phyloP scores from a whole-genome alignment of 2,888 invertebrate genomes.

The Copidosoma aretas region DNA sequence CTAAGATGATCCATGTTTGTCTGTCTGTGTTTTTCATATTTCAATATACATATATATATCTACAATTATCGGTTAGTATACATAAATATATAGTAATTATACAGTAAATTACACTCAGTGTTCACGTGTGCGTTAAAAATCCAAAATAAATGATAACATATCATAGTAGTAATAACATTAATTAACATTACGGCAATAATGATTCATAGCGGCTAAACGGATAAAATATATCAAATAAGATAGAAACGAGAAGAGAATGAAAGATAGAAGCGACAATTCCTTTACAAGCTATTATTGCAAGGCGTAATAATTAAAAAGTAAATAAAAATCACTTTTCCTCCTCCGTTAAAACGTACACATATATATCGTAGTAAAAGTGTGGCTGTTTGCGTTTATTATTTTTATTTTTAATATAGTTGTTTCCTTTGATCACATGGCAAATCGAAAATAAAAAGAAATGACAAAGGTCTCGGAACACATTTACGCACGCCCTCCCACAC shows the following conservation, averaged over 20 bases:
- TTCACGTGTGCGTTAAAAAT: slow-evolving; percentile 23
- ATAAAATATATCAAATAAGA: slow-evolving; percentile 18
- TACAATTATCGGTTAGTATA: slow-evolving; percentile 33
- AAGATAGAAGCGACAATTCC: slow-evolving; percentile 23
- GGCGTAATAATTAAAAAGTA: background rate
- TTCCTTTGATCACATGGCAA: too few species aligned
- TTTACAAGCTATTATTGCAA: background rate
- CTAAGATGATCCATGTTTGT: slow-evolving; percentile 23
- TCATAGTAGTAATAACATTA: background rate
- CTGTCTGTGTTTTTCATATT: slow-evolving; percentile 1
- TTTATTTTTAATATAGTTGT: too few species aligned
- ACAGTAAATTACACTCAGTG: slow-evolving; percentile 34
- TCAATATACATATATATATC: slow-evolving; percentile 14
- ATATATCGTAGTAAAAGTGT: too few species aligned
- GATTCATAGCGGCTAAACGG: too few species aligned
- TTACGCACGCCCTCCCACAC: slow-evolving; percentile 5
- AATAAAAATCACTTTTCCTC: slow-evolving; percentile 11
- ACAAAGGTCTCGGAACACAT: slow-evolving; percentile 25
- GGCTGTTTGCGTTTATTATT: too few species aligned
- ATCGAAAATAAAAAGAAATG: slow-evolving; percentile 16
- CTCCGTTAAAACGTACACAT: too few species aligned
- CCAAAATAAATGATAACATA: slow-evolving; percentile 1
- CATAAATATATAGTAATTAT: slow-evolving; percentile 32
- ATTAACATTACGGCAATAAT: background rate
- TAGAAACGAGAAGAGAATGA: slow-evolving; percentile 9